These are phyloP conservation scores for Brachypteracias leptosomus DNA, from an alignment of 2,113 vertebrate species.

Conservation along the genomic window DNA sequence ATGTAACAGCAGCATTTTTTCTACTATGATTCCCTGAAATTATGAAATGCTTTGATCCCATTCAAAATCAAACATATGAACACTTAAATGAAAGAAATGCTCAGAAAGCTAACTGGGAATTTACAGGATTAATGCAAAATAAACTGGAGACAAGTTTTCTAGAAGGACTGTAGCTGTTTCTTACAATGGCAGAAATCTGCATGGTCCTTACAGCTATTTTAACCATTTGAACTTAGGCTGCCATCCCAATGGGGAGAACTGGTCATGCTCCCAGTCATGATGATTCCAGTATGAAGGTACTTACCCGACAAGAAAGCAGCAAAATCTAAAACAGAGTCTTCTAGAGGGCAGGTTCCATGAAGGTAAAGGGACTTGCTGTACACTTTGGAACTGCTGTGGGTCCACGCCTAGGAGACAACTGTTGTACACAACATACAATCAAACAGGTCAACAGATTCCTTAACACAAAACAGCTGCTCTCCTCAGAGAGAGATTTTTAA, in stretches of 20 bases:
- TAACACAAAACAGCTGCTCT: background rate
- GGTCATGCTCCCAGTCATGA: background rate
- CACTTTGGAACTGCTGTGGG: background rate
- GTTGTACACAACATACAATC: background rate
- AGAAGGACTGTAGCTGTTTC: background rate
- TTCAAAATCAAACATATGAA: background rate
- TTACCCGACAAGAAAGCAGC: background rate
- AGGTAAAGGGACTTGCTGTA: fast-evolving
- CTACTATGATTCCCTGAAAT: background rate
- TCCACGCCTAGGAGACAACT: background rate
- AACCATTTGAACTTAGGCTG: background rate
- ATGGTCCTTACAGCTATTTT: background rate
- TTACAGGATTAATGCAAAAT: background rate
- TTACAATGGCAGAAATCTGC: background rate
- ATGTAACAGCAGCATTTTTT: background rate
- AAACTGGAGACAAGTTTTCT: background rate
- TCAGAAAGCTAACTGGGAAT: background rate
- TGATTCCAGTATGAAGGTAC: background rate
- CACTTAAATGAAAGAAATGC: background rate
- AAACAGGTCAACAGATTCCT: background rate
- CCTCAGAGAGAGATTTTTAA: background rate
- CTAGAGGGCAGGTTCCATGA: background rate
- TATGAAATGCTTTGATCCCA: background rate
- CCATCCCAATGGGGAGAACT: background rate
- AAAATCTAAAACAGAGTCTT: background rate